Evolutionary conservation across 2,888 invertebrate genomes (phyloP).

Genomic region (Xylophagus ater): DNA sequence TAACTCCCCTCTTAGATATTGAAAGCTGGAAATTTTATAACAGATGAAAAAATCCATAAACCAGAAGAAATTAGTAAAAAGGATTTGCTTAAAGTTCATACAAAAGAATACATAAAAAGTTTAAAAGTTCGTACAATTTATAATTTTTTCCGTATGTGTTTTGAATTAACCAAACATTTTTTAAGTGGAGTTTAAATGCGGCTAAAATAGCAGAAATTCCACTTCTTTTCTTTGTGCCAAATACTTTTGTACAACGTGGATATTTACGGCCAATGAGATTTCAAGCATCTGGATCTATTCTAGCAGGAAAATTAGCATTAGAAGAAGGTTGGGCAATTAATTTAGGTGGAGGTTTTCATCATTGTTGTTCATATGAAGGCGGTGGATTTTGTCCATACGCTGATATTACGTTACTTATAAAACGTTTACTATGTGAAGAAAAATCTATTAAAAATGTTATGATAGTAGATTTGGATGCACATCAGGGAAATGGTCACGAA

Average conservation of each 20-base stretch:
- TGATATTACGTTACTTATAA: slow-evolving; percentile 70
- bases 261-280: slow-evolving; percentile 69
- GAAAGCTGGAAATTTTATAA: slow-evolving; percentile 49
- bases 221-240: slow-evolving; percentile 61
- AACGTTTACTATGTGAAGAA: slow-evolving; percentile 49
- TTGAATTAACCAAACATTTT: slow-evolving; percentile 13
- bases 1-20: slow-evolving; percentile 41
- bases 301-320: slow-evolving; percentile 72
- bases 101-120: slow-evolving; percentile 59
- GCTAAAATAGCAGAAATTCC: slow-evolving; percentile 72
- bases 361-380: slow-evolving; percentile 63
- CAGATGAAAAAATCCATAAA: slow-evolving; percentile 49
- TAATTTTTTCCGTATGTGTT: no score
- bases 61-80: slow-evolving; percentile 60
- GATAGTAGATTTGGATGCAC: slow-evolving; percentile 87
- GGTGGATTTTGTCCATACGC: slow-evolving; percentile 88
- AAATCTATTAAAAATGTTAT: slow-evolving; percentile 54
- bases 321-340: slow-evolving; percentile 83
- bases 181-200: slow-evolving; percentile 68
- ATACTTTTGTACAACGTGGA: slow-evolving; percentile 59
- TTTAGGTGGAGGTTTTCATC: slow-evolving; percentile 86
- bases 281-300: slow-evolving; percentile 72
- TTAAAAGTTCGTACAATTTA: slow-evolving; percentile 47
- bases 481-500: slow-evolving; percentile 87
- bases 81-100: slow-evolving; percentile 67